Evolutionary conservation across 92 coral and sea anemone genomes (phyloP).

Genomic region (Siderastrea siderea): DNA sequence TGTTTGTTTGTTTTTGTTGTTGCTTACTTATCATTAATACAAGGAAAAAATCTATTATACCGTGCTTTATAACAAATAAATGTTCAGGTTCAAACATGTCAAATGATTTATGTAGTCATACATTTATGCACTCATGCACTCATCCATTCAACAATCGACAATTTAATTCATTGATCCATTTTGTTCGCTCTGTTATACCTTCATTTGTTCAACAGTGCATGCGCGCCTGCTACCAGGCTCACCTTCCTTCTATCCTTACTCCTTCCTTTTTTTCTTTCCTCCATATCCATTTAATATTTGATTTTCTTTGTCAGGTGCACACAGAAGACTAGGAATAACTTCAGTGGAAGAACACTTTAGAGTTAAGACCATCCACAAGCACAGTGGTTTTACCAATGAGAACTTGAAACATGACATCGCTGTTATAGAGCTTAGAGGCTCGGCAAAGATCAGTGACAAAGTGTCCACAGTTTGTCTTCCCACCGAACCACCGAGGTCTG

Average conservation of each 20-base stretch:
- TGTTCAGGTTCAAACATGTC: too few relatives aligned
- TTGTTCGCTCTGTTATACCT: too few relatives aligned
- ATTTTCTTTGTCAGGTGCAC: slow-evolving; percentile 47
- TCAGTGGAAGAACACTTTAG: slow-evolving; percentile 70
- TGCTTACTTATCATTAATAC: too few relatives aligned
- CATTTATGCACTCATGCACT: too few relatives aligned
- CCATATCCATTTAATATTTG: neutral
- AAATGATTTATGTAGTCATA: too few relatives aligned
- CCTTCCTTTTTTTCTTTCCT: too few relatives aligned
- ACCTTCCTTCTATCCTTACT: neutral
- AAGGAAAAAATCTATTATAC: too few relatives aligned
- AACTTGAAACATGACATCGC: slow-evolving; percentile 82
- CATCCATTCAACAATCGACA: too few relatives aligned
- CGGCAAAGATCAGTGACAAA: slow-evolving; percentile 75
- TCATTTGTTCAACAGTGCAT: too few relatives aligned
- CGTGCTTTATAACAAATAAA: too few relatives aligned
- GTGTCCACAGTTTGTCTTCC: slow-evolving; percentile 86
- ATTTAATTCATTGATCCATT: too few relatives aligned
- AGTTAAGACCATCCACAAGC: slow-evolving; percentile 69
- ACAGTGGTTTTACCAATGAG: slow-evolving; percentile 81
- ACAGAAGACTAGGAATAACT: slow-evolving; percentile 59
- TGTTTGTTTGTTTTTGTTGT: neutral
- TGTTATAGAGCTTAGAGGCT: slow-evolving; percentile 70
- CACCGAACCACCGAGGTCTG: slow-evolving; percentile 62
- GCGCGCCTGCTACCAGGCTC: too few relatives aligned